Conservation (phyloP, 1,140 invertebrate genomes). For the Drosophila truncata region DNA sequence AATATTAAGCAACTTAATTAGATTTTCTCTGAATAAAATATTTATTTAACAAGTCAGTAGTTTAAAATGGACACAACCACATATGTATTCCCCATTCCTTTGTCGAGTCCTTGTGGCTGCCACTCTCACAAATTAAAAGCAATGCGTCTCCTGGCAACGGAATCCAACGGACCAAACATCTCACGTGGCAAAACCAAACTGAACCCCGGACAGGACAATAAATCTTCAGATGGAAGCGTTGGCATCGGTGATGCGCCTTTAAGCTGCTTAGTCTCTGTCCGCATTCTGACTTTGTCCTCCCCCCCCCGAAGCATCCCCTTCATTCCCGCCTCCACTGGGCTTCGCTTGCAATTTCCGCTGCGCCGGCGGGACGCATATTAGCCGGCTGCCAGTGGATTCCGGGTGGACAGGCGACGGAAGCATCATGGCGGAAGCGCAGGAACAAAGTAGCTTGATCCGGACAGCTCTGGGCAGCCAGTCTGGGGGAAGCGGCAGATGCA, state of each 20-base stretch:
- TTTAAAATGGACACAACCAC: constrained; percentile 5
- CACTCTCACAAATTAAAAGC: constrained; percentile 48
- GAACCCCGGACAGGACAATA: constrained; percentile 57
- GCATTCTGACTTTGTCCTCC: background rate
- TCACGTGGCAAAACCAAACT: constrained; percentile 51
- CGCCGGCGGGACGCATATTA: constrained; percentile 68
- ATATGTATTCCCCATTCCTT: constrained; percentile 6
- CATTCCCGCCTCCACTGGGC: constrained; percentile 2
- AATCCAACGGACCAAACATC: constrained; percentile 18
- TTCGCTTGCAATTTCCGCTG: constrained; percentile 77
- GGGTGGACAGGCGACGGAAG: constrained; percentile 40
- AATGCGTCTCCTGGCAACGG: constrained; percentile 21
- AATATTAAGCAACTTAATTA: background rate
- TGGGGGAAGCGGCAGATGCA: constrained; percentile 4
- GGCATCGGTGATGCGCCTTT: constrained; percentile 76
- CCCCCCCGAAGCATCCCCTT: background rate
- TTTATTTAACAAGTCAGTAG: background rate
- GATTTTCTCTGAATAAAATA: background rate
- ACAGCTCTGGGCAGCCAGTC: constrained; percentile 36
- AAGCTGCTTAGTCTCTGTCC: constrained; percentile 69
- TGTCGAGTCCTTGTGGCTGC: constrained; percentile 12
- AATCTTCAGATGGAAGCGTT: constrained; percentile 62
- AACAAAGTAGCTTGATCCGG: constrained; percentile 54
- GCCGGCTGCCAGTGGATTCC: constrained; percentile 46
- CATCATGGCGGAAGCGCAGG: constrained; percentile 47